These are phyloP conservation scores for Coptodon rendalli DNA, from an alignment of 2,113 vertebrate genomes.

Conservation along the genomic window DNA sequence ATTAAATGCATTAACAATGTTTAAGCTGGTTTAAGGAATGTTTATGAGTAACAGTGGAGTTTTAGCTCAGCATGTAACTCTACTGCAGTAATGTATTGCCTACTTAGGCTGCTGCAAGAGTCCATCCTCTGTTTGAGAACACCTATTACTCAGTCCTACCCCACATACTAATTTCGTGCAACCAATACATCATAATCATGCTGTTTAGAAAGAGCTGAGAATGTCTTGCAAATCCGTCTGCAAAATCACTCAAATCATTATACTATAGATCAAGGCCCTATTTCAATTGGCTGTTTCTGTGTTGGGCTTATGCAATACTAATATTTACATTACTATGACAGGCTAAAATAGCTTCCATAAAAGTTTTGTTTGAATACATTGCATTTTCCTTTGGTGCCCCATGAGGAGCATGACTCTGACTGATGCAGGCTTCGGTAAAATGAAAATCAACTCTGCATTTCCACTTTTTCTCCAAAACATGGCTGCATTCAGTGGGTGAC, in stretches of 20 bases:
- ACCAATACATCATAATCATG: background rate
- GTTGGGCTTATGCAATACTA: background rate
- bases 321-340: background rate
- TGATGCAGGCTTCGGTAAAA: background rate
- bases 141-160: background rate
- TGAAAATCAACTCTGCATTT: constrained; percentile 11
- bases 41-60: constrained; percentile 12
- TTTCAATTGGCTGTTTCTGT: background rate
- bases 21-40: background rate
- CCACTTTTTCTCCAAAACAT: background rate
- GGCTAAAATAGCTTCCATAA: background rate
- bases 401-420: background rate
- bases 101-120: constrained; percentile 1
- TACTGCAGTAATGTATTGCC: background rate
- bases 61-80: background rate
- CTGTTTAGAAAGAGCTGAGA: background rate
- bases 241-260: background rate
- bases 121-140: background rate
- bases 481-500: constrained; percentile 25
- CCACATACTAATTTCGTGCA: background rate
- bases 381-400: background rate
- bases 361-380: background rate
- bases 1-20: background rate
- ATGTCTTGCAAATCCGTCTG: background rate
- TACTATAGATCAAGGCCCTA: background rate